These are phyloP conservation scores for Aleiodes testaceus DNA, from an alignment of 2,888 invertebrate species.

Conservation along the genomic window DNA sequence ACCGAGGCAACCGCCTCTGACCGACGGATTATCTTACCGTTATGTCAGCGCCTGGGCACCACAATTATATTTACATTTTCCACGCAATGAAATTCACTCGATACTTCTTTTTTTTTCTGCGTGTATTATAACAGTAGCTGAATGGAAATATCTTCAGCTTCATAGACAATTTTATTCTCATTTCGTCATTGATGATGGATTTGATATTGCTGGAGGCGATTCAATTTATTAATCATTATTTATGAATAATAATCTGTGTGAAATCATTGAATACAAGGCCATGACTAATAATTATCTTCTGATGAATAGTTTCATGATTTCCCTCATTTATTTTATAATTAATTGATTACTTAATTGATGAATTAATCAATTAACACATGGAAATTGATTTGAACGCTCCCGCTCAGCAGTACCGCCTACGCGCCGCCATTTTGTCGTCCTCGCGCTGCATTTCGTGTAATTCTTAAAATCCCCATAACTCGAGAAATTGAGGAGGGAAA, in stretches of 20 bases:
- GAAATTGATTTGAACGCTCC: neutral
- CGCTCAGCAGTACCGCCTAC: neutral
- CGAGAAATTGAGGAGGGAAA: too few relatives aligned
- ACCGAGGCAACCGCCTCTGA: slow-evolving; percentile 66
- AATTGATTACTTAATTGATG: too few relatives aligned
- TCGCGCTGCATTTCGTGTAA: too few relatives aligned
- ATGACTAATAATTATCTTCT: neutral
- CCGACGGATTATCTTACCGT: slow-evolving; percentile 70
- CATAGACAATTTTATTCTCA: slow-evolving; percentile 35
- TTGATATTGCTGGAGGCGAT: neutral
- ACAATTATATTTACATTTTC: slow-evolving; percentile 71
- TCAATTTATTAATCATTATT: slow-evolving; percentile 8
- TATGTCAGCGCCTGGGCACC: slow-evolving; percentile 65
- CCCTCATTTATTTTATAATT: too few relatives aligned
- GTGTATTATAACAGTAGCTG: slow-evolving; percentile 12
- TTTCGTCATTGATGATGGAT: slow-evolving; percentile 13
- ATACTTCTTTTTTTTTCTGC: neutral
- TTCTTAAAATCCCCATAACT: too few relatives aligned
- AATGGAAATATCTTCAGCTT: slow-evolving; percentile 7
- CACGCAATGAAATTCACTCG: slow-evolving; percentile 62
- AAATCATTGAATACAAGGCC: slow-evolving; percentile 1
- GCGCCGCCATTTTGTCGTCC: too few relatives aligned
- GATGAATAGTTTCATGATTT: neutral
- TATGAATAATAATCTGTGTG: neutral
- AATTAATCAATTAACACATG: too few relatives aligned